Evolutionary conservation across 2,797 vertebrate species (phyloP), one percentile per base, ranked within the genome.

Genomic region (Neosilurus mollespiculum): DNA sequence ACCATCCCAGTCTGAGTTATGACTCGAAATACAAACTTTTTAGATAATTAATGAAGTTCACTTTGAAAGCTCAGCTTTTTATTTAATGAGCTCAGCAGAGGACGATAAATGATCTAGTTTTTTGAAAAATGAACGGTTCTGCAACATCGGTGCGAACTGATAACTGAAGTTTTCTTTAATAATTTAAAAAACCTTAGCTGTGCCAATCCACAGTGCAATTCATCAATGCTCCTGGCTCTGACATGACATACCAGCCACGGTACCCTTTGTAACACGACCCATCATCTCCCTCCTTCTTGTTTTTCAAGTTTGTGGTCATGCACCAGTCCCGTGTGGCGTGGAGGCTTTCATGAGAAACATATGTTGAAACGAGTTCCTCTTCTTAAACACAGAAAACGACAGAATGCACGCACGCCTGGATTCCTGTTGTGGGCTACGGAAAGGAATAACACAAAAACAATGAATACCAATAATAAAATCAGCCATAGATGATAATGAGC

Each of bases 181-280:
- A 24, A 37, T 30, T 15, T 15, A 20, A 30, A 64, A 64, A 80
- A 69, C 67, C 49, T 61, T 49, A 12, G 53, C 12, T n/a, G 24
- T 62, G 59, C 43, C 76, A 53, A 62, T 83, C 34, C 82, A 37
- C 76, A 54, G 16, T 11, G 15, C 71, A 72, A 79, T 83, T 71
- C 59, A 64, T 61, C 66, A 78, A 72, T 24, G 11, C n/a, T n/a
- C 26, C 53, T 83, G 24, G 58, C 56, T 49, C 76, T 20, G 59
- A 72, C 37, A 14, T 54, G 67, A 59, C 58, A 71, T 72, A 79
- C 82, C 58, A 62, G 62, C 83, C 78, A 75, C 83, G 78, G 81
- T 71, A 86, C 84, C 81, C 86, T 90, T 92, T 88, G 88, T 89
- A 89, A 91, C 89, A 87, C 62, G 58, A 53, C 54, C 49, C 72